phyloP scores from a whole-genome alignment of 2,888 invertebrate genomes.

The Caenorhabditis japonica region DNA sequence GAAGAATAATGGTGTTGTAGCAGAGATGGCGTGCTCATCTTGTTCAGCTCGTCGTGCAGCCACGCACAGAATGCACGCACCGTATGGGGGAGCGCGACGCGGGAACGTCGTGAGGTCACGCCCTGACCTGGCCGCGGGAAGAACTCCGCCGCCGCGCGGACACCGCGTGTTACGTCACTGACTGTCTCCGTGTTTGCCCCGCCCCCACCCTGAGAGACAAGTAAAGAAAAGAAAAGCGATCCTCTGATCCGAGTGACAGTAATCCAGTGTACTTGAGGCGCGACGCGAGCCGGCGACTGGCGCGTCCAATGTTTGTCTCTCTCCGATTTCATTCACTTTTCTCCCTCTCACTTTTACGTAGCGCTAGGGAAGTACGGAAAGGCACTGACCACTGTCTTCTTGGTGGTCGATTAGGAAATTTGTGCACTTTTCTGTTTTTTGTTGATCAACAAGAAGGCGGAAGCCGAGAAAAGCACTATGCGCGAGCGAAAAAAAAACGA shows the following conservation, averaged over 20 bases:
- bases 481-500: constrained; percentile 5
- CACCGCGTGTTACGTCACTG: constrained; percentile 57
- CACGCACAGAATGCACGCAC: constrained; percentile 42
- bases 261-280: constrained; percentile 50
- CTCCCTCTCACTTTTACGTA: constrained; percentile 15
- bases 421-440: constrained; percentile 27
- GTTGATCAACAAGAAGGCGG: constrained; percentile 14
- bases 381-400: constrained; percentile 22
- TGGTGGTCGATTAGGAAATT: too few species aligned
- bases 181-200: constrained; percentile 39
- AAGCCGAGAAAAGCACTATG: too few species aligned
- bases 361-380: constrained; percentile 29
- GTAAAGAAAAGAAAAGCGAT: too few species aligned
- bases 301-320: constrained; percentile 48
- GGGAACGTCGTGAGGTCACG: constrained; percentile 59
- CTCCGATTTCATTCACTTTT: constrained; percentile 8
- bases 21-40: constrained; percentile 39
- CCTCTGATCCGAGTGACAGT: constrained; percentile 50
- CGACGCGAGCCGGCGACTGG: constrained; percentile 39
- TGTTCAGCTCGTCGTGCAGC: constrained; percentile 37
- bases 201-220: constrained; percentile 24
- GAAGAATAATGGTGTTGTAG: constrained; percentile 18
- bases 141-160: constrained; percentile 49
- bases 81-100: constrained; percentile 32
- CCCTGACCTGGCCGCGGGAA: constrained; percentile 46